Conservation (phyloP, 2,888 invertebrate species). For the Parapristionchus giblindavisi region DNA sequence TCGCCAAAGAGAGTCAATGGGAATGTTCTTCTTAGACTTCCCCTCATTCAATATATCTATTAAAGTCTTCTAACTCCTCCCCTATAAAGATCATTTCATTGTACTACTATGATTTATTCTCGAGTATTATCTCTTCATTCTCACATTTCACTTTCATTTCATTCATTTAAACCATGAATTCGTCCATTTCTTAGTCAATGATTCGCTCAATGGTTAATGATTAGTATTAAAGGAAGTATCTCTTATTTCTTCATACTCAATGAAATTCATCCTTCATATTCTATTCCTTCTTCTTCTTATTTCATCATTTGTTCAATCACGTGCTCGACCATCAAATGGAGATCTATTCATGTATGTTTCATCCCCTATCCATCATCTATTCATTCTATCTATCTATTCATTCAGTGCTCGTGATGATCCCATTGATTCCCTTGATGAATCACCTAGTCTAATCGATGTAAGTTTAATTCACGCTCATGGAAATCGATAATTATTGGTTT, state of each 20-base stretch:
- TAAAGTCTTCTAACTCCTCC: no score
- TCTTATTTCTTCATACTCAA: not conserved
- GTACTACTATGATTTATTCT: no score
- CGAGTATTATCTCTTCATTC: slow-evolving; percentile 51
- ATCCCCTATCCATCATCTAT: not conserved
- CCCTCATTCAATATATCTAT: no score
- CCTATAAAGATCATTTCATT: no score
- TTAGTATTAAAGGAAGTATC: not conserved
- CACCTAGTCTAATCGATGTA: not conserved
- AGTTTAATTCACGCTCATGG: not conserved
- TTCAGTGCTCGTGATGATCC: not conserved
- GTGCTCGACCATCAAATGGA: not conserved
- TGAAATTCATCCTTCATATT: not conserved
- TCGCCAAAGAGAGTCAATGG: no score
- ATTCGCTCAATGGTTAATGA: no score
- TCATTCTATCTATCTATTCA: not conserved
- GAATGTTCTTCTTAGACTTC: no score
- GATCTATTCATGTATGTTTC: slow-evolving; percentile 13
- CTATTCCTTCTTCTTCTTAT: not conserved
- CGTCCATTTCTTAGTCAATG: not conserved
- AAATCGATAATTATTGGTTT: not conserved
- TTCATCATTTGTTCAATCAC: not conserved
- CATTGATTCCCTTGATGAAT: not conserved
- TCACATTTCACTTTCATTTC: not conserved
- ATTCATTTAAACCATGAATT: not conserved